phyloP scores from a whole-genome alignment of 2,113 vertebrate genomes.

The Notarius quadriscutis region DNA sequence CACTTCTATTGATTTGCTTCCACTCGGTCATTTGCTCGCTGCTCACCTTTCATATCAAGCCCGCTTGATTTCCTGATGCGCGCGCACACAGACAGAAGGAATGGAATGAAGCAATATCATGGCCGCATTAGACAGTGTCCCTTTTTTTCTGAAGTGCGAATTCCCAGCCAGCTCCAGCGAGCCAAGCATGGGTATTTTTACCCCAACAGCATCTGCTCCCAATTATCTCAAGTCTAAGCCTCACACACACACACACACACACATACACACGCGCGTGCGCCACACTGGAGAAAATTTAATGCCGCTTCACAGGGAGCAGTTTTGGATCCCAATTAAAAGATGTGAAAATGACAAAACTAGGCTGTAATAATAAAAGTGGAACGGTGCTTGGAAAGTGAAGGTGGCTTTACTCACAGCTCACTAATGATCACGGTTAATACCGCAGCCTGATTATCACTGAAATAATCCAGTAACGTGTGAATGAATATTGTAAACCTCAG shows the following conservation, averaged over 20 bases:
- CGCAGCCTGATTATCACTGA: background rate
- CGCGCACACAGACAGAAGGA: background rate
- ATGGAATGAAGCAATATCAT: background rate
- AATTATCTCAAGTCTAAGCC: slow-evolving; percentile 72
- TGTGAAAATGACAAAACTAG: slow-evolving; percentile 64
- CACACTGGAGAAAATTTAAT: slow-evolving; percentile 65
- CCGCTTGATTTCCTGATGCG: background rate
- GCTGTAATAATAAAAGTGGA: slow-evolving; percentile 67
- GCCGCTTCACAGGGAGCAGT: slow-evolving; percentile 69
- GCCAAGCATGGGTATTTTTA: slow-evolving; percentile 68
- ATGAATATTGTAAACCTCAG: slow-evolving; percentile 12
- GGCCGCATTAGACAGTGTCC: slow-evolving; percentile 62
- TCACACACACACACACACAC: slow-evolving; percentile 63
- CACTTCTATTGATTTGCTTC: slow-evolving; percentile 31
- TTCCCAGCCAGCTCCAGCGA: slow-evolving; percentile 62
- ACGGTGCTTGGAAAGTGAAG: background rate
- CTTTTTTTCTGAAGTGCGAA: slow-evolving; percentile 52
- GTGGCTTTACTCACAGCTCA: background rate
- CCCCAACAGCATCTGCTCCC: slow-evolving; percentile 73
- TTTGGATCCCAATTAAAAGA: slow-evolving; percentile 74
- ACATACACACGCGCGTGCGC: slow-evolving; percentile 42
- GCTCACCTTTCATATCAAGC: slow-evolving; percentile 32
- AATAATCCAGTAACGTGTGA: background rate
- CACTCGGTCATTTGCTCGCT: slow-evolving; percentile 40
- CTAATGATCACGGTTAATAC: slow-evolving; percentile 48